These are phyloP conservation scores for Pyrocoelia pectoralis DNA, from an alignment of 2,888 invertebrate species.

Conservation along the genomic window DNA sequence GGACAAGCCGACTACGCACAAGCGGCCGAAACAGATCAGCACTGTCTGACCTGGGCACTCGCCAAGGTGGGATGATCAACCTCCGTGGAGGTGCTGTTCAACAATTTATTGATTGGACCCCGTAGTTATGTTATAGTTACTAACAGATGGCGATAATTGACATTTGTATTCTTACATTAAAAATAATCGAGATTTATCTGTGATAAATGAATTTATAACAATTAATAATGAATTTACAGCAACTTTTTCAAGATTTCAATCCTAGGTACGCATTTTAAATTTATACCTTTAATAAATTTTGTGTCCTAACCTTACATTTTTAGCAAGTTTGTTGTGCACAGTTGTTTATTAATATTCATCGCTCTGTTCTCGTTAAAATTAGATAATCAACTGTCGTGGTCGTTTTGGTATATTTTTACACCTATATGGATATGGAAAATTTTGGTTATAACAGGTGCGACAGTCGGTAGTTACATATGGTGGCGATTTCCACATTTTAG, in stretches of 20 bases:
- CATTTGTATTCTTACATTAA: too few species aligned
- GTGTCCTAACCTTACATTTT: slow-evolving; percentile 55
- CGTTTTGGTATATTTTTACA: slow-evolving; percentile 94
- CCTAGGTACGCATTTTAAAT: slow-evolving; percentile 71
- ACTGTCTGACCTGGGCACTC: too few species aligned
- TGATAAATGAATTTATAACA: slow-evolving; percentile 9
- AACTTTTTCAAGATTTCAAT: slow-evolving; percentile 90
- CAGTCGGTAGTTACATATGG: slow-evolving; percentile 94
- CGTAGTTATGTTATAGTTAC: too few species aligned
- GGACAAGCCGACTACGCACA: too few species aligned
- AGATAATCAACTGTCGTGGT: slow-evolving; percentile 90
- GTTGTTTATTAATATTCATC: slow-evolving; percentile 90
- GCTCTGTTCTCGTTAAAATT: slow-evolving; percentile 88
- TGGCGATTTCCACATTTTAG: slow-evolving; percentile 95
- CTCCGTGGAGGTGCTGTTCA: too few species aligned
- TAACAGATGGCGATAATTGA: too few species aligned
- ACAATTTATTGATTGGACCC: too few species aligned
- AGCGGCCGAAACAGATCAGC: too few species aligned
- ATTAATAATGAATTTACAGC: slow-evolving; percentile 83
- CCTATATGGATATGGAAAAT: slow-evolving; percentile 99
- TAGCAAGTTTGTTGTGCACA: slow-evolving; percentile 97
- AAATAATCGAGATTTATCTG: background rate
- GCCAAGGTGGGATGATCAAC: too few species aligned
- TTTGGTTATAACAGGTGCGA: slow-evolving; percentile 88
- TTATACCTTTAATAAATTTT: slow-evolving; percentile 11